phyloP scores from a whole-genome alignment of 2,113 vertebrate species.

The Regulus satrapa region DNA sequence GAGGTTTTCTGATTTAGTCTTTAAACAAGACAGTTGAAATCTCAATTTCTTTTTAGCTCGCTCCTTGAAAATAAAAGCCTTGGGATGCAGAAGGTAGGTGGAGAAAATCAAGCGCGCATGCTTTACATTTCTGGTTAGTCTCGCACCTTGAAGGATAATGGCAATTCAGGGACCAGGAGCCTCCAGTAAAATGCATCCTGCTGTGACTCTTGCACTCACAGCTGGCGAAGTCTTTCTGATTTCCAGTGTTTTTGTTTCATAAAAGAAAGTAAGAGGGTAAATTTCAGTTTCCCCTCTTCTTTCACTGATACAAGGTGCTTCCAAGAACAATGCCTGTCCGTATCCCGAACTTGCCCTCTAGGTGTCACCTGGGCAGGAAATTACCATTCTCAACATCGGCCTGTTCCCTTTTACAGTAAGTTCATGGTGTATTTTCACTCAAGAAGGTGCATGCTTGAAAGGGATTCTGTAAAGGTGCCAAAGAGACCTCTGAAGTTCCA shows the following conservation, averaged over 20 bases:
- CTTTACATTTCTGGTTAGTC: neutral
- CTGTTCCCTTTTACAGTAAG: neutral
- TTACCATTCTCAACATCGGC: neutral
- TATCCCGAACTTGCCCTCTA: neutral
- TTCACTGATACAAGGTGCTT: neutral
- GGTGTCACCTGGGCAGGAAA: neutral
- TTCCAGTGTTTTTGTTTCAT: neutral
- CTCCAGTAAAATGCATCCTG: neutral
- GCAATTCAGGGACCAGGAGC: rapidly evolving
- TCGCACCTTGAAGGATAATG: neutral
- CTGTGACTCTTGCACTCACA: neutral
- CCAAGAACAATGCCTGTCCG: neutral
- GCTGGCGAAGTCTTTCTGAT: neutral
- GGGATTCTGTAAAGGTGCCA: neutral
- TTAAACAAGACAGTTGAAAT: neutral
- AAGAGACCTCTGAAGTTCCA: neutral
- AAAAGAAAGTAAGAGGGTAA: neutral
- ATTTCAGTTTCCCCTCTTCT: neutral
- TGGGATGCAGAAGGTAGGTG: neutral
- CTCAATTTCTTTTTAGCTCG: neutral
- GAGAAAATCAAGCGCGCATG: neutral
- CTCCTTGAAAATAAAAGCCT: neutral
- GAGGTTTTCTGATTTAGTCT: neutral
- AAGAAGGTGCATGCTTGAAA: neutral
- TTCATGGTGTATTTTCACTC: neutral